Evolutionary conservation across 2,113 vertebrate genomes (phyloP).

Genomic region (Lucifuga dentata): DNA sequence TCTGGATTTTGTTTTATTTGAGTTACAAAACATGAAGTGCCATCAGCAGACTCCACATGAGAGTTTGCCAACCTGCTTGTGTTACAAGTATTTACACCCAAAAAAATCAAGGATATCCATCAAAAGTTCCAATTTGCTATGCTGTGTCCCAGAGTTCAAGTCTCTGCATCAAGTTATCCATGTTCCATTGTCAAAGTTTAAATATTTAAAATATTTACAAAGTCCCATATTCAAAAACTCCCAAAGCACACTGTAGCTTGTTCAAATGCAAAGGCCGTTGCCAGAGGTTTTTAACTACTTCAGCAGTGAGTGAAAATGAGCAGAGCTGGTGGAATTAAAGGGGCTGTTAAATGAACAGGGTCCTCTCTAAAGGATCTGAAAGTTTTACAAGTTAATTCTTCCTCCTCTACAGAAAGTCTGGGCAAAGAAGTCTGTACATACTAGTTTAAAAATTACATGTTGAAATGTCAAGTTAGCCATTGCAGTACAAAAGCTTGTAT

Average conservation of each 20-base stretch:
- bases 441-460: slow-evolving; percentile 73
- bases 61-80: slow-evolving; percentile 79
- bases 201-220: slow-evolving; percentile 98
- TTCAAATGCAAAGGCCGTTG: slow-evolving; percentile 57
- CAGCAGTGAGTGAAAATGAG: slow-evolving; percentile 74
- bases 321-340: slow-evolving; percentile 75
- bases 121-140: slow-evolving; percentile 62
- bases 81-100: slow-evolving; percentile 84
- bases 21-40: slow-evolving; percentile 87
- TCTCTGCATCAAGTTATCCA: slow-evolving; percentile 61
- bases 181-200: slow-evolving; percentile 78
- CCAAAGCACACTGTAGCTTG: slow-evolving; percentile 74
- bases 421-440: slow-evolving; percentile 69
- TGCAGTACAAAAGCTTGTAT: slow-evolving; percentile 50
- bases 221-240: slow-evolving; percentile 89
- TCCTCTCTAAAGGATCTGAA: slow-evolving; percentile 62
- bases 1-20: slow-evolving; percentile 83
- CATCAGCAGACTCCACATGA: slow-evolving; percentile 76
- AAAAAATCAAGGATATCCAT: slow-evolving; percentile 76
- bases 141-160: slow-evolving; percentile 68
- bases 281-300: slow-evolving; percentile 63
- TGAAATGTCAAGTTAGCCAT: slow-evolving; percentile 70
- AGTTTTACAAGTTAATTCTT: slow-evolving; percentile 54
- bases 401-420: slow-evolving; percentile 59
- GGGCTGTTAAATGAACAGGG: slow-evolving; percentile 65